These are phyloP conservation scores for Thysanoteuthis rhombus DNA, from an alignment of 2,888 invertebrate species.

Conservation along the genomic window DNA sequence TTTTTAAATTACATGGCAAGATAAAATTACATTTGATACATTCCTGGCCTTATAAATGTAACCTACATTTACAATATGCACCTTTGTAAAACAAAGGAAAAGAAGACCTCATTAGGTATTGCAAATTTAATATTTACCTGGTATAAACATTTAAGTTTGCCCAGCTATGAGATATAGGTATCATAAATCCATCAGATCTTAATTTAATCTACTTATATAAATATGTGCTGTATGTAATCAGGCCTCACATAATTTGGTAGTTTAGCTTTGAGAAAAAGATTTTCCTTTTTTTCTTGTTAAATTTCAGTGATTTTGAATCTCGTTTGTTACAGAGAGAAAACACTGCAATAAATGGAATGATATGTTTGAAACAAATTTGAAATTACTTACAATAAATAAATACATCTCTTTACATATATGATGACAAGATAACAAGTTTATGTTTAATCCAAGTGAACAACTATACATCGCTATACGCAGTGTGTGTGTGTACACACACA, in stretches of 20 bases:
- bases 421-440: background rate
- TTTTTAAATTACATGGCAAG: background rate
- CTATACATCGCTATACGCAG: background rate
- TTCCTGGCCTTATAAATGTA: background rate
- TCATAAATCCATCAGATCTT: background rate
- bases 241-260: background rate
- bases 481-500: background rate
- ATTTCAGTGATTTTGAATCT: background rate
- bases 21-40: background rate
- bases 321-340: background rate
- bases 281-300: background rate
- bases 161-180: background rate
- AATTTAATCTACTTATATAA: background rate
- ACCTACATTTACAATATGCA: background rate
- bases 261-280: background rate
- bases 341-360: background rate
- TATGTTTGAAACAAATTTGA: background rate
- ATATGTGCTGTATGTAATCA: background rate
- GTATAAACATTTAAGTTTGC: background rate
- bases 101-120: background rate
- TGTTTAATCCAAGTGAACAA: background rate
- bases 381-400: background rate
- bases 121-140: slow-evolving; percentile 12
- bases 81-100: background rate
- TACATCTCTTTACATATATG: background rate